These are phyloP conservation scores for Psittacara wagleri DNA, from an alignment of 2,113 vertebrate species.

Conservation along the genomic window DNA sequence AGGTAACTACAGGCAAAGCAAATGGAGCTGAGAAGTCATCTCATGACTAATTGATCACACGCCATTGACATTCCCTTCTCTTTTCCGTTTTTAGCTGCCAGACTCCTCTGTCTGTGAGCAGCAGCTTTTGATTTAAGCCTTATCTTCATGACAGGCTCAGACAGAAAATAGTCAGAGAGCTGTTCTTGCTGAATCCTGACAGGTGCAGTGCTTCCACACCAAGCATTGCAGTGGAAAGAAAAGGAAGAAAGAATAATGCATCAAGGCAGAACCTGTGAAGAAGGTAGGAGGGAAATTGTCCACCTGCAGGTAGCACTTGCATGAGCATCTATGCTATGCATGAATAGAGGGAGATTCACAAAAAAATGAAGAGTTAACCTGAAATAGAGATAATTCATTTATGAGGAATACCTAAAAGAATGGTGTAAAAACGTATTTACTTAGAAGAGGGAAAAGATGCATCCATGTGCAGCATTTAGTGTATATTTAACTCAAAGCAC, in stretches of 20 bases:
- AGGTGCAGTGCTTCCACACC: background rate
- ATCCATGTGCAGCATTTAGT: background rate
- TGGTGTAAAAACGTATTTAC: background rate
- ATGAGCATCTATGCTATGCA: accelerated
- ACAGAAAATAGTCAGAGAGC: background rate
- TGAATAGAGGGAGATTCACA: background rate
- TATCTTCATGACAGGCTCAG: background rate
- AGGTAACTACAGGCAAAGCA: background rate
- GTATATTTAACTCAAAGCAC: background rate
- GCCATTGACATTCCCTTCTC: background rate
- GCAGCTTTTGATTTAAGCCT: background rate
- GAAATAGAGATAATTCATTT: background rate
- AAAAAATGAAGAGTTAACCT: background rate
- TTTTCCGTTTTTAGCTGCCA: background rate
- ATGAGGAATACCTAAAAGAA: background rate
- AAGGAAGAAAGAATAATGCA: background rate
- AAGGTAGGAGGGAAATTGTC: background rate
- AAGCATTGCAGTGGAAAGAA: background rate
- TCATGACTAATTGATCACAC: background rate
- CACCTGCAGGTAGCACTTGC: background rate
- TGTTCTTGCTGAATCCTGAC: background rate
- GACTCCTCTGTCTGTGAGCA: background rate
- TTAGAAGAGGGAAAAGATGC: background rate
- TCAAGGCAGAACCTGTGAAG: background rate
- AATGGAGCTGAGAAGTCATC: background rate